These are phyloP conservation scores for Eulacestoma nigropectus DNA, from an alignment of 2,113 vertebrate species.

Conservation along the genomic window DNA sequence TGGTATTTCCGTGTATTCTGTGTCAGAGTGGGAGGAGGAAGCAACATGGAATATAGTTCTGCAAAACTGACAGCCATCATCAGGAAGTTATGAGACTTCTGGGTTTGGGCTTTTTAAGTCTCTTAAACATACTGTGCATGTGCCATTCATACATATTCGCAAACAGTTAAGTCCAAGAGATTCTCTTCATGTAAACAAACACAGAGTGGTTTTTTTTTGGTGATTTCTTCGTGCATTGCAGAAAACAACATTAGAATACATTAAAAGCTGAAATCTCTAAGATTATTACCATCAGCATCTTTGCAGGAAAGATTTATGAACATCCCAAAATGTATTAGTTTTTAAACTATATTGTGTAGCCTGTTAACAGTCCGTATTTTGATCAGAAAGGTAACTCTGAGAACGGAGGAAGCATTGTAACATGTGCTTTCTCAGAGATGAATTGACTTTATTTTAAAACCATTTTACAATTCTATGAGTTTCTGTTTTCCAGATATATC, in stretches of 20 bases:
- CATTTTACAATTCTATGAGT: neutral
- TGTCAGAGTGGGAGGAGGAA: constrained; percentile 27
- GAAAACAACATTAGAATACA: neutral
- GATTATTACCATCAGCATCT: neutral
- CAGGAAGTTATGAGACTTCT: neutral
- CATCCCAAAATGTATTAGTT: neutral
- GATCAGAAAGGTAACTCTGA: neutral
- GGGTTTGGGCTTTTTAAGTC: neutral
- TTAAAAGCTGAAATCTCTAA: neutral
- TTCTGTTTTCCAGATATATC: neutral
- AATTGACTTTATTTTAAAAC: neutral
- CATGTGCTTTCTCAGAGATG: neutral
- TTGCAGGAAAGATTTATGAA: neutral
- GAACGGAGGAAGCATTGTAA: neutral
- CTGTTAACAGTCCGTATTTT: neutral
- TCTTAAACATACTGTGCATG: neutral
- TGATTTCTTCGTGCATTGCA: neutral
- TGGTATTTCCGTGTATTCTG: constrained; percentile 46
- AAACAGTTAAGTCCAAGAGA: neutral
- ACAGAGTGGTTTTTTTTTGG: neutral
- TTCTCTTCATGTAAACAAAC: neutral
- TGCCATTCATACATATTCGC: neutral
- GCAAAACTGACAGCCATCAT: neutral
- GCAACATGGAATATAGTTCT: constrained; percentile 16
- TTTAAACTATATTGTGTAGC: neutral